Evolutionary conservation across 2,888 invertebrate species (phyloP), one percentile per base, ranked within the genome.

Genomic region (Arge pagana): DNA sequence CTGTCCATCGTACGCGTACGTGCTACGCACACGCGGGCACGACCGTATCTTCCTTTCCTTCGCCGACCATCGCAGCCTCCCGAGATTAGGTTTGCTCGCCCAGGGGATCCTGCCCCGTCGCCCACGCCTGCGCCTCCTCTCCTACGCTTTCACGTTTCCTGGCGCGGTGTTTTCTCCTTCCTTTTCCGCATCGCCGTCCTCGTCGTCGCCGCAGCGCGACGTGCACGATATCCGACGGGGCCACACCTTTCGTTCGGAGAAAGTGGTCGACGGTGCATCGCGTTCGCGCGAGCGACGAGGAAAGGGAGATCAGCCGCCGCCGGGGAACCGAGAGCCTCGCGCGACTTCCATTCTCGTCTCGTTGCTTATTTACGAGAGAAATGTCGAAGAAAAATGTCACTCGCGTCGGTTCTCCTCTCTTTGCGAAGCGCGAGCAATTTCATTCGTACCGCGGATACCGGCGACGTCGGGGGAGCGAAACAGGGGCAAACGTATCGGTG

Each of bases 341-440:
- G n/a, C n/a, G n/a, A n/a, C n/a, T n/a, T n/a, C n/a, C n/a, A n/a
- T n/a, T n/a, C n/a, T n/a, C n/a, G n/a, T n/a, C n/a, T 66, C 61
- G 59, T 67, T 66, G 64, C 68, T 68, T 68, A 68, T 66, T 64
- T 60, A 60, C 59, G 60, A 61, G 57, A 57, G 53, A 45, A 56
- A 58, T 52, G 56, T 53, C 31, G 36, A 30, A n/a, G n/a, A n/a
- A n/a, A n/a, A n/a, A 66, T 66, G 59, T 48, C 35, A 24, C 49
- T 36, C n/a, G n/a, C n/a, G n/a, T n/a, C n/a, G n/a, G n/a, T n/a
- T n/a, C 39, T 13, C 18, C 31, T 49, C 24, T 16, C 16, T 50
- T 45, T 31, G 59, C 60, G 65, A 63, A 65, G 61, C 63, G 65
- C 59, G 65, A 66, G 63, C 64, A 66, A 66, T 64, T 67, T 66